Evolutionary conservation across 64 coral and sea anemone genomes (phyloP).

Genomic region (Trachythela sp.): DNA sequence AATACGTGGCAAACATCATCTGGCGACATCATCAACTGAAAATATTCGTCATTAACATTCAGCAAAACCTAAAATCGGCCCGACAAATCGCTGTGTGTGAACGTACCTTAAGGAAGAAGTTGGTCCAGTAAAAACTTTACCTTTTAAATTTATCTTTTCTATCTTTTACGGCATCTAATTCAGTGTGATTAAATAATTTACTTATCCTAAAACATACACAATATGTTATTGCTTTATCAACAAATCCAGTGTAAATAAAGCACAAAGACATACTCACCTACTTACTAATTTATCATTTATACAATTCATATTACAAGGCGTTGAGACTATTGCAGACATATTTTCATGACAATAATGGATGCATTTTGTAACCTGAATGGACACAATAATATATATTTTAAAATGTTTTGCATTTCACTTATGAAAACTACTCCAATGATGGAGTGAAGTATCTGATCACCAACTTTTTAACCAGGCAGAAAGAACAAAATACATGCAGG

Average conservation of each 20-base stretch:
- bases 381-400: no score
- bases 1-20: no score
- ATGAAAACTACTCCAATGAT: no score
- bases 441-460: no score
- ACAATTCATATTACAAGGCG: slow-evolving; percentile 93
- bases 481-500: no score
- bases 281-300: slow-evolving; percentile 97
- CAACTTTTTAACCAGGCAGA: no score
- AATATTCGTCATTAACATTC: no score
- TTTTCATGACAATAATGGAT: slow-evolving; percentile 82
- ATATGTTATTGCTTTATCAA: background rate
- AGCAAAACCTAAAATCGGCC: no score
- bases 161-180: slow-evolving; percentile 89
- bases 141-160: slow-evolving; percentile 98
- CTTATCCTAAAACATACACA: slow-evolving; percentile 60
- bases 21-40: no score
- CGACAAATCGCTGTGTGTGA: no score
- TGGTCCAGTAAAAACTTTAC: slow-evolving; percentile 19
- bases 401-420: no score
- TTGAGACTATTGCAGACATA: slow-evolving; percentile 86
- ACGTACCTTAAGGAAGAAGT: no score
- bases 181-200: slow-evolving; percentile 80
- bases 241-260: background rate
- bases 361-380: slow-evolving; percentile 90
- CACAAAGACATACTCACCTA: slow-evolving; percentile 41